Evolutionary conservation across 2,113 vertebrate species (phyloP), one percentile per base, ranked within the genome.

Genomic region (Rhea americana): DNA sequence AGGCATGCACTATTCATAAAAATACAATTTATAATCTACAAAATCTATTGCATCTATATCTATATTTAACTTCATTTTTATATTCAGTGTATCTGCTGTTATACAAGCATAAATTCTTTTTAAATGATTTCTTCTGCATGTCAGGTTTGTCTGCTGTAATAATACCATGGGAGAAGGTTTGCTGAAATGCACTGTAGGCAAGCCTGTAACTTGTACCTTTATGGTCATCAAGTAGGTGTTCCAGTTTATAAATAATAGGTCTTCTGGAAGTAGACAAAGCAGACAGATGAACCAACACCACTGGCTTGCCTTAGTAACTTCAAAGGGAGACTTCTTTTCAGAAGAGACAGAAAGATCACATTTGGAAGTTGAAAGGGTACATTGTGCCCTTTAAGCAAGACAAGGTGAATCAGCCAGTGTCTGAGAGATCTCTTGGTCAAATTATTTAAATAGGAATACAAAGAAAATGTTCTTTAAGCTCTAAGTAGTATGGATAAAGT

Each of bases 401-500:
- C 37, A 77, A 82, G 65, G 55, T 80, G 21, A 81, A 61, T 55
- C 48, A 68, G 70, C 65, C 85, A 91, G 56, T 1, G 0, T 37
- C 80, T 56, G 59, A 90, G 81, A 85, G 43, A 45, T 67, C 17
- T 61, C 61, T 85, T 51, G 1, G 4, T 90, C 80, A 84, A 93
- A 93, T 86, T 88, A 86, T 78, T 94, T 83, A 72, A 88, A 82
- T 75, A 93, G 61, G 82, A 96, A 84, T 80, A 79, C 39, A 95
- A 90, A 86, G 26, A 78, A 90, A 90, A 82, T 58, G 45, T 89
- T 91, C 47, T 91, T 51, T 72, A 94, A 70, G 37, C 86, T 80
- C 24, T 93, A 93, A 95, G 93, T 91, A 90, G 82, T n/a, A 10
- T 86, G 85, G 88, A 76, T 96, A 87, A 80, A 90, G n/a, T 96